Conservation (phyloP, 92 coral and sea anemone species). For the Parazoanthus atlanticus region DNA sequence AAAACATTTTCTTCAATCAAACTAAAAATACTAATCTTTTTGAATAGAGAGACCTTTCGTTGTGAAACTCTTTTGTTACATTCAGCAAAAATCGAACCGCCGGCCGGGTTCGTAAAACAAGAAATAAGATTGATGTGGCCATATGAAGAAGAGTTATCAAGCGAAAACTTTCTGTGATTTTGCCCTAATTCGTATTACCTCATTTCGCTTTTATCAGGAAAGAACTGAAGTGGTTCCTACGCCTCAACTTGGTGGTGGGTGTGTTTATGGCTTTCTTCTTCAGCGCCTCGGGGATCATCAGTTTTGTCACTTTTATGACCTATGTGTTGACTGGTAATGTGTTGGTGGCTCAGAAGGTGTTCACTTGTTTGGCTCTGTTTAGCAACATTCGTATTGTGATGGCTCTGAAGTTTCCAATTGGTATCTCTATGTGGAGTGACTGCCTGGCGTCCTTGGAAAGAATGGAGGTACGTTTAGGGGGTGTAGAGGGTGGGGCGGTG, state of each 20-base stretch:
- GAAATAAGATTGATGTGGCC: too few species aligned
- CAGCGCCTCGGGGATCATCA: conserved; percentile 69
- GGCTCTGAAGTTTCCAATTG: conserved; percentile 74
- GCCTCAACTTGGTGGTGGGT: conserved; percentile 58
- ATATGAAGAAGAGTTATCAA: too few species aligned
- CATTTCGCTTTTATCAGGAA: conserved; percentile 54
- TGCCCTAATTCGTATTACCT: neutral
- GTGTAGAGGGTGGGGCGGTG: too few species aligned
- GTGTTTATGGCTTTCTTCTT: conserved; percentile 79
- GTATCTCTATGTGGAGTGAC: conserved; percentile 69
- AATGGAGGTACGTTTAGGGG: conserved; percentile 56
- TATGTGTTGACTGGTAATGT: conserved; percentile 74
- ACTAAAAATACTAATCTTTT: too few species aligned
- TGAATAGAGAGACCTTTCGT: too few species aligned
- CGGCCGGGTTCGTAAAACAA: too few species aligned
- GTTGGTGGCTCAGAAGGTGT: conserved; percentile 78
- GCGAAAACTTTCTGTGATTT: neutral
- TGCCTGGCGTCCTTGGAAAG: conserved; percentile 71
- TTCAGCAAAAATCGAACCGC: too few species aligned
- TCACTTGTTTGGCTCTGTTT: conserved; percentile 79
- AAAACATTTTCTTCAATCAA: too few species aligned
- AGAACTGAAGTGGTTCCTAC: conserved; percentile 76
- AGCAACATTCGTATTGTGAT: conserved; percentile 71
- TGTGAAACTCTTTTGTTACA: too few species aligned
- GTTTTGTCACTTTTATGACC: conserved; percentile 70